These are phyloP conservation scores for Meteorus sp. DNA, from an alignment of 1,140 invertebrate genomes.

Conservation along the genomic window DNA sequence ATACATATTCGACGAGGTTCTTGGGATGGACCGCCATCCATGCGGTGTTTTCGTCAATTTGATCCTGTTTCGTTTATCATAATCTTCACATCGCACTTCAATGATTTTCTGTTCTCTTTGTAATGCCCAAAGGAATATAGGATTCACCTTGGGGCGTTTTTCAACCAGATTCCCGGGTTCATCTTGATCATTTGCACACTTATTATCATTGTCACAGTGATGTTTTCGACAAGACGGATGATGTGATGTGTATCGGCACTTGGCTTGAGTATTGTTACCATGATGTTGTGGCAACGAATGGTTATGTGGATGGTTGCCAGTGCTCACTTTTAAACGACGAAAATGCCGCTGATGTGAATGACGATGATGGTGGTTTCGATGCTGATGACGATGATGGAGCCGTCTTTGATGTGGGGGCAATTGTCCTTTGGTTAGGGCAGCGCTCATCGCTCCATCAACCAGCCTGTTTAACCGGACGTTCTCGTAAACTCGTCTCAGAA, in stretches of 20 bases:
- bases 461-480: constrained; percentile 9
- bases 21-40: constrained; percentile 80
- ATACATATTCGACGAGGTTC: constrained; percentile 67
- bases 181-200: background rate
- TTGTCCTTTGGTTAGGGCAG: constrained; percentile 55
- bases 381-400: constrained; percentile 42
- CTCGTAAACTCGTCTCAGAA: constrained; percentile 7
- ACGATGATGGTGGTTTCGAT: constrained; percentile 38
- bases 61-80: constrained; percentile 80
- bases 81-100: constrained; percentile 82
- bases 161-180: constrained; percentile 32
- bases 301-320: too few species aligned
- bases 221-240: constrained; percentile 18
- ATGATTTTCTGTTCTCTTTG: constrained; percentile 76
- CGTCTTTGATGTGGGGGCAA: constrained; percentile 56
- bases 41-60: constrained; percentile 75
- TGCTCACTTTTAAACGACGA: too few species aligned
- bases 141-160: constrained; percentile 67
- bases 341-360: constrained; percentile 33
- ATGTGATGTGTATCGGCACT: constrained; percentile 2
- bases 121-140: constrained; percentile 80
- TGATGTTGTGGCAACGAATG: too few species aligned
- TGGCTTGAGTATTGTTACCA: constrained; percentile 17
- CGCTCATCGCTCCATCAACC: constrained; percentile 59
- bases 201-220: constrained; percentile 24